Percentiles rank a stretch among this genome's conserved stretches.
phyloP scores from a whole-genome alignment of 2,888 invertebrate species.

The Camptogramma bilineatum region DNA sequence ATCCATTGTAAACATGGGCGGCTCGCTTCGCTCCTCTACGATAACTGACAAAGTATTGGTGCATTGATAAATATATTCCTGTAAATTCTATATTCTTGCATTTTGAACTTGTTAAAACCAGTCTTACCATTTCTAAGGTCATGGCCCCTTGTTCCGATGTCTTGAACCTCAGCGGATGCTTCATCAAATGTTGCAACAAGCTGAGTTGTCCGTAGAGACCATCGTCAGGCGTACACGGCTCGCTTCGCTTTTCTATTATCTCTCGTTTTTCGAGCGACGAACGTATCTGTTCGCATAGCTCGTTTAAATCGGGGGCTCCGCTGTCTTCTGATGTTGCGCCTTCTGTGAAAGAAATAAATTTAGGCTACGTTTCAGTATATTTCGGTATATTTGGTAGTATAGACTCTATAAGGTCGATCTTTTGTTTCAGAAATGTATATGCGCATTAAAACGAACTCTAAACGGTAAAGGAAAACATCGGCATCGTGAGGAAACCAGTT shows the following conservation, averaged over 20 bases:
- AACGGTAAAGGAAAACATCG: no score
- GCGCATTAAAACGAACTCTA: no score
- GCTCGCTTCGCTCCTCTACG: background rate
- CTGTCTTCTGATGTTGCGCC: constrained; percentile 79
- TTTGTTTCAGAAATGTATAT: no score
- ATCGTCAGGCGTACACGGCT: constrained; percentile 94
- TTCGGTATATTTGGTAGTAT: no score
- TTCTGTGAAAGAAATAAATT: constrained; percentile 52
- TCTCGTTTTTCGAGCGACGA: constrained; percentile 91
- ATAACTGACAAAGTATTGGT: background rate
- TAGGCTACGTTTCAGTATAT: background rate
- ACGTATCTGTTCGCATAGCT: constrained; percentile 89
- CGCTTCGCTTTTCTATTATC: constrained; percentile 92
- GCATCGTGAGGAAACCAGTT: no score
- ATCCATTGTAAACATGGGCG: background rate
- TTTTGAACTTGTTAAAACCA: background rate
- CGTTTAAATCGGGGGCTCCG: constrained; percentile 87
- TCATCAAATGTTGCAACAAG: constrained; percentile 93
- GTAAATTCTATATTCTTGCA: no score
- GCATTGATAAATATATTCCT: background rate
- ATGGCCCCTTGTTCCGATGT: constrained; percentile 90
- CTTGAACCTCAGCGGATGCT: constrained; percentile 95
- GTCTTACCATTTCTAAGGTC: constrained; percentile 86
- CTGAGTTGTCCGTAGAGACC: constrained; percentile 95
- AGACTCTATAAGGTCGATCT: no score